Evolutionary conservation across 1,140 invertebrate genomes (phyloP), one percentile per base, ranked within the genome.

Genomic region (Leptinotarsa texana): DNA sequence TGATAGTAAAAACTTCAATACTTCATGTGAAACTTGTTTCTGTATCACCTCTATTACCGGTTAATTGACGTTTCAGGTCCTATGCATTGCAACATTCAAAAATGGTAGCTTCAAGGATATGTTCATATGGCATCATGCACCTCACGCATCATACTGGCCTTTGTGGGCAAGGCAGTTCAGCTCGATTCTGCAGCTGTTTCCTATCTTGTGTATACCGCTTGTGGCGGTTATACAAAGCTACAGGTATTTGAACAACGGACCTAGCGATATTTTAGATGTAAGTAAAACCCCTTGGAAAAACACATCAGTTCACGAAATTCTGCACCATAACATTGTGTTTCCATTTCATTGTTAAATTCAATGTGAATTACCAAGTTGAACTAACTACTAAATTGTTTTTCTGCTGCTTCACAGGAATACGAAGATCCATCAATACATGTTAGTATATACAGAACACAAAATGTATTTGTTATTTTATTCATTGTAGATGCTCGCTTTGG

Each of bases 201-300:
- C 93, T 1, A 86, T 97, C 62, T 84, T 96, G 3, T 86, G 92
- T 13, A 90, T 96, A 67, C 94, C 94, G 0, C 85, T 93, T 15
- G 91, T 92, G 0, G 93, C 92, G 1, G 89, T 96, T 71, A 88
- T 95, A 57, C 94, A 96, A 81, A 95, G 92, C 5, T 95, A 92
- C 86, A 89, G 93, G 13, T 96, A 95, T 85, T 85, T 96, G 65
- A 92, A 91, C 75, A 91, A 88, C 65, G 94, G 94, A 65, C 93
- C 94, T n/a, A 88, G 92, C 0, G 94, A 96, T 86, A 92, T 96
- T 82, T 89, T 95, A 75, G 94, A 96, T 82, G 95, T 96, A 86
- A 91, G 89, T 88, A 68, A 63, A 49, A 15, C 51, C 15, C 15
- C 18, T 49, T 24, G 33, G 33, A 42, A 42, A 11, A 42, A 42